Base-by-base conservation (phyloP, 2,888 invertebrate genomes). In the Philaethria dido region DNA sequence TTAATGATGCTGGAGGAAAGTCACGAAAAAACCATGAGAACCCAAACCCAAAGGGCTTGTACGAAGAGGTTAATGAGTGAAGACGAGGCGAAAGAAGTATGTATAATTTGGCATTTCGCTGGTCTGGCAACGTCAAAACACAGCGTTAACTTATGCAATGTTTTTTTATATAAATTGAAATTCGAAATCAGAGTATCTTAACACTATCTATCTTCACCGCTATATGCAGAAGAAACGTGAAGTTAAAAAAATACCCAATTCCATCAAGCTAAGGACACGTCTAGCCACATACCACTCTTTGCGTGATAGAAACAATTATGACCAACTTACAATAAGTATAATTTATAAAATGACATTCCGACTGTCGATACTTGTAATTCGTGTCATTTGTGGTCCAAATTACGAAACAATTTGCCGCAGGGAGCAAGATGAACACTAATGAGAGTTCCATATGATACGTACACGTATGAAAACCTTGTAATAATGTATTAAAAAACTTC, bases 311-410 rank as follows among this genome's bases (percentile, higher is more conserved):
- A 73, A 71, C 74, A 74, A 78, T 78, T 77, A 78, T 72, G 57
- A 70, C 72, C 70, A 69, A 57, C 69, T 72, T 64, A 75, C 76
- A 75, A 76, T 75, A 71, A 69, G 64, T 66, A 70, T 73, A 78
- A 78, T 78, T 78, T 78, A 76, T 73, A 69, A 77, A 77, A 77
- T 78, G 77, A 78, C 77, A 77, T 78, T 78, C 78, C 75, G 63
- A 75, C 75, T 75, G 70, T 64, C 75, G 76, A 77, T 76, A 74
- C 74, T 70, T 75, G 72, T 75, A 70, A 77, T 77, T 77, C 71
- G 72, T 74, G 75, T 73, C 68, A 74, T 77, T 75, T 76, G 73
- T 74, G 72, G 72, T 76, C 75, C 70, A 78, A 78, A 78, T 78
- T 78, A 78, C 75, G 50, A 65, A 62, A 73, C 70, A 76, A 78